phyloP scores from a whole-genome alignment of 2,888 invertebrate genomes.

The Mactromeris polynyma region DNA sequence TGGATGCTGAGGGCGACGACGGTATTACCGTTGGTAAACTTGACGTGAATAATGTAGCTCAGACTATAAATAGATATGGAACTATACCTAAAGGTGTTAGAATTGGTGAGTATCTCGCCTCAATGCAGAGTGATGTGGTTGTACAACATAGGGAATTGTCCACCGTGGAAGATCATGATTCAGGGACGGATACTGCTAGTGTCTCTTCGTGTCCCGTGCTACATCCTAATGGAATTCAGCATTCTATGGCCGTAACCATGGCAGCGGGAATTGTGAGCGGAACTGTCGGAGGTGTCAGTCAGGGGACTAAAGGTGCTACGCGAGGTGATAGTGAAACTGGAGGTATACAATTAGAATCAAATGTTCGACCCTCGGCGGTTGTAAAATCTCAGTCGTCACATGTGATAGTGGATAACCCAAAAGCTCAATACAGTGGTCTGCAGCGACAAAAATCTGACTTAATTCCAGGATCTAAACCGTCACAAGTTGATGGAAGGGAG shows the following conservation, averaged over 20 bases:
- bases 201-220: slow-evolving; percentile 77
- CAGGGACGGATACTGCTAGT: slow-evolving; percentile 83
- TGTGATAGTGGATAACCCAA: slow-evolving; percentile 79
- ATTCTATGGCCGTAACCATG: slow-evolving; percentile 19
- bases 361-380: slow-evolving; percentile 84
- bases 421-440: slow-evolving; percentile 81
- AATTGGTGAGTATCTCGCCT: slow-evolving; percentile 98
- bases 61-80: slow-evolving; percentile 96
- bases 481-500: slow-evolving; percentile 57
- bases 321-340: slow-evolving; percentile 70
- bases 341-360: slow-evolving; percentile 82
- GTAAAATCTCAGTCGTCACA: slow-evolving; percentile 85
- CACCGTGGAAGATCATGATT: slow-evolving; percentile 81
- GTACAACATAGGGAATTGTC: slow-evolving; percentile 74
- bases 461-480: slow-evolving; percentile 75
- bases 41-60: slow-evolving; percentile 97
- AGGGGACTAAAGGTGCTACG: slow-evolving; percentile 32
- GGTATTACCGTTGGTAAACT: slow-evolving; percentile 92
- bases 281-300: not conserved
- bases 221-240: slow-evolving; percentile 64
- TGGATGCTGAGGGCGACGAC: slow-evolving; percentile 69
- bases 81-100: slow-evolving; percentile 98
- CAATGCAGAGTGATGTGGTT: slow-evolving; percentile 89
- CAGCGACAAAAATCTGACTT: slow-evolving; percentile 85
- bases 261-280: slow-evolving; percentile 26